Conservation (phyloP, 2,113 vertebrate species). For the Erythrolamprus reginae region DNA sequence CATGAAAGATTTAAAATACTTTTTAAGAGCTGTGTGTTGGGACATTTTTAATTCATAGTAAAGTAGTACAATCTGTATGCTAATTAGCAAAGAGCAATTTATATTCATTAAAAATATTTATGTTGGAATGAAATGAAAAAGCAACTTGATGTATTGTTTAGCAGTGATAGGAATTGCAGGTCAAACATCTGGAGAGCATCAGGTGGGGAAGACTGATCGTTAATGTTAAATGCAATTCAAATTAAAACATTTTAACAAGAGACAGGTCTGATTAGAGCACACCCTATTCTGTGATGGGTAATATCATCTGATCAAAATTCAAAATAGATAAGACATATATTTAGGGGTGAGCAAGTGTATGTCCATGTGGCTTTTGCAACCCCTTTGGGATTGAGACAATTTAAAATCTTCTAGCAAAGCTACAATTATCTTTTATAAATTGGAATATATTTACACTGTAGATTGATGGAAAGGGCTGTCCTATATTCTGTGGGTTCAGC, state of each 20-base stretch:
- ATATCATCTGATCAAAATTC: neutral
- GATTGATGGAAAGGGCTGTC: neutral
- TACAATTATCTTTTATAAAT: neutral
- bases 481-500: neutral
- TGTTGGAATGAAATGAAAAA: slow-evolving; percentile 13
- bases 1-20: neutral
- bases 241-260: neutral
- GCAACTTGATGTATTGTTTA: neutral
- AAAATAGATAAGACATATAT: slow-evolving; percentile 1
- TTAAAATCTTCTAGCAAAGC: neutral
- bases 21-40: neutral
- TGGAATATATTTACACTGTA: neutral
- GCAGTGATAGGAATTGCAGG: neutral
- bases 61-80: neutral
- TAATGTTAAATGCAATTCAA: neutral
- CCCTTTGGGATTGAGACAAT: neutral
- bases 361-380: slow-evolving; percentile 13
- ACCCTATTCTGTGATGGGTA: slow-evolving; percentile 10
- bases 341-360: neutral
- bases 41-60: neutral
- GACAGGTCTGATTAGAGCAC: neutral
- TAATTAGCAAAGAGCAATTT: neutral
- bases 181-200: neutral
- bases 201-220: neutral
- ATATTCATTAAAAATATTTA: neutral